These are phyloP conservation scores for Poeciliopsis infans DNA, from an alignment of 2,797 vertebrate genomes.

Conservation along the genomic window DNA sequence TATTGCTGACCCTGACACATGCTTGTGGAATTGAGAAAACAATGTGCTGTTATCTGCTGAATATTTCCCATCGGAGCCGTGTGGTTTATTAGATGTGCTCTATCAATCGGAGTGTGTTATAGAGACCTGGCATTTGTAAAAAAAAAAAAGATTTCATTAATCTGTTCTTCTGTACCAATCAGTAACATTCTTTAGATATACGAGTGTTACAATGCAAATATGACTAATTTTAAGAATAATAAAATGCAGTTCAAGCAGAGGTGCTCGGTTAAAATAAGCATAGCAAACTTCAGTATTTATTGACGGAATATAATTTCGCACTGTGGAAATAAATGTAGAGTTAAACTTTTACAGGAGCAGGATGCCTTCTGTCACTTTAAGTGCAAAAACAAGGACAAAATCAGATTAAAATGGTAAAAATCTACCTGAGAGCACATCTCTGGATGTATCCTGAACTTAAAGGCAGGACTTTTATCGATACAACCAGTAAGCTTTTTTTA, in stretches of 20 bases:
- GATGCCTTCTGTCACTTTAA: background rate
- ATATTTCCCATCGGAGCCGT: conserved; percentile 22
- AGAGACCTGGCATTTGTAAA: background rate
- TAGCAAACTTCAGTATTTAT: background rate
- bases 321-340: background rate
- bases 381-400: background rate
- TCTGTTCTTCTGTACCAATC: background rate
- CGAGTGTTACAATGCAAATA: background rate
- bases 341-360: background rate
- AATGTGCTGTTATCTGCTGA: conserved; percentile 46
- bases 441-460: background rate
- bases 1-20: conserved; percentile 59
- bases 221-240: background rate
- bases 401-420: background rate
- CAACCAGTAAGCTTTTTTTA: background rate
- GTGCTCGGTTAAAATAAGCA: background rate
- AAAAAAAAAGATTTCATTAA: conserved; percentile 2
- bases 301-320: background rate
- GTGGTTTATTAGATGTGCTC: conserved; percentile 16
- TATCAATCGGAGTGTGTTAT: conserved; percentile 22
- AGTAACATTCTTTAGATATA: background rate
- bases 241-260: background rate
- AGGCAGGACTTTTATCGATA: background rate
- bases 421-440: no score
- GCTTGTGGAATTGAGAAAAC: conserved; percentile 54